Conservation (phyloP, 2,888 invertebrate species). For the Folsomia manolachei region DNA sequence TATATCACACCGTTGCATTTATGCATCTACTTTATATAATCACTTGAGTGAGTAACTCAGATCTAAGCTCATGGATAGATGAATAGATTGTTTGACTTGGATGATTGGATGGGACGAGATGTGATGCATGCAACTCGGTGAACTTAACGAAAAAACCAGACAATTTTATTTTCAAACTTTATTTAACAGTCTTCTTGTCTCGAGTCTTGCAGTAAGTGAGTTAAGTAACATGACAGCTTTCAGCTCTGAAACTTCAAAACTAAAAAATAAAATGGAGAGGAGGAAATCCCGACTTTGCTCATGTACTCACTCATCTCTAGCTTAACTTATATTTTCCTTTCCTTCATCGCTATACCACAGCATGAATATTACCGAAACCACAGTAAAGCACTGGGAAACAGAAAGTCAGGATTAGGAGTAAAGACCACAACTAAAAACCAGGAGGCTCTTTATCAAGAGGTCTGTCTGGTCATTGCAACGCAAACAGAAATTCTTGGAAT, state of each 20-base stretch:
- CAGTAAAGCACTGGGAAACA: too few species aligned
- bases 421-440: neutral
- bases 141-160: neutral
- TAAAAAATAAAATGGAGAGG: neutral
- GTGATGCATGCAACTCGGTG: neutral
- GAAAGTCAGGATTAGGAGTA: neutral
- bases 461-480: neutral
- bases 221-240: neutral
- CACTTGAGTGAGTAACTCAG: neutral
- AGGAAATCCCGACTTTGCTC: neutral
- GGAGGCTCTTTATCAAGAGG: neutral
- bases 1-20: neutral
- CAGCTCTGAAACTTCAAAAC: neutral
- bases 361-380: too few species aligned
- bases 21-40: neutral
- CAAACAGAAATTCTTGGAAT: neutral
- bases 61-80: neutral
- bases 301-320: too few species aligned
- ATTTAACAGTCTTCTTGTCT: neutral
- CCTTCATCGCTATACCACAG: too few species aligned
- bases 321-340: too few species aligned
- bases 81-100: constrained; percentile 2
- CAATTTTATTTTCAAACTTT: constrained; percentile 4
- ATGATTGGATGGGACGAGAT: constrained; percentile 4
- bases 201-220: neutral